Percentiles rank a stretch among this genome's conserved stretches.
phyloP scores from a whole-genome alignment of 92 coral and sea anemone genomes.

The Zoanthus solanderi region DNA sequence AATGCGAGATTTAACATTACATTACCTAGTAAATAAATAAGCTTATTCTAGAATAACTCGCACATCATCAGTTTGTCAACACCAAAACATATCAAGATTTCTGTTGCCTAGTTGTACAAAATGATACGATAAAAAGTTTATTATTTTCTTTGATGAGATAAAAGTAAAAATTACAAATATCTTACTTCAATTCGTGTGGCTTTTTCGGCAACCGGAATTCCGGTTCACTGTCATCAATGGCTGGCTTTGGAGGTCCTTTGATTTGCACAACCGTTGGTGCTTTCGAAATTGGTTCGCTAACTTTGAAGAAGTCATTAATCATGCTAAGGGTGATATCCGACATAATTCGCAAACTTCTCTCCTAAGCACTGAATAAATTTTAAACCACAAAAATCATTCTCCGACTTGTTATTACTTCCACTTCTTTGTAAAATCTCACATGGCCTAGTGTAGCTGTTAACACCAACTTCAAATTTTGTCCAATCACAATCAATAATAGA shows the following conservation, averaged over 20 bases:
- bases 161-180: no score
- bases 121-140: not conserved
- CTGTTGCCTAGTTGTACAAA: no score
- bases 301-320: slow-evolving; percentile 85
- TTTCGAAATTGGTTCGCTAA: slow-evolving; percentile 75
- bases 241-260: slow-evolving; percentile 64
- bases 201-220: slow-evolving; percentile 86
- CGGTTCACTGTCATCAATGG: slow-evolving; percentile 51
- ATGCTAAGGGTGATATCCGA: slow-evolving; percentile 82
- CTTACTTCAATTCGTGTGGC: slow-evolving; percentile 68
- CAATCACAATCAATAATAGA: slow-evolving; percentile 26
- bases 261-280: slow-evolving; percentile 67
- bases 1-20: no score
- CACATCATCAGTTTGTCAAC: no score
- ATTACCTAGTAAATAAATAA: no score
- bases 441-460: not conserved
- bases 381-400: not conserved
- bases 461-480: not conserved
- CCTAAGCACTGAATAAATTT: not conserved
- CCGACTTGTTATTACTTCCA: not conserved
- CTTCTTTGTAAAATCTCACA: slow-evolving; percentile 27
- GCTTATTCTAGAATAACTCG: no score
- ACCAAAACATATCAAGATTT: no score
- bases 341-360: slow-evolving; percentile 47
- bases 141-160: not conserved